Base-by-base conservation (phyloP, 2,113 vertebrate species). In the Telmatochromis brichardi region DNA sequence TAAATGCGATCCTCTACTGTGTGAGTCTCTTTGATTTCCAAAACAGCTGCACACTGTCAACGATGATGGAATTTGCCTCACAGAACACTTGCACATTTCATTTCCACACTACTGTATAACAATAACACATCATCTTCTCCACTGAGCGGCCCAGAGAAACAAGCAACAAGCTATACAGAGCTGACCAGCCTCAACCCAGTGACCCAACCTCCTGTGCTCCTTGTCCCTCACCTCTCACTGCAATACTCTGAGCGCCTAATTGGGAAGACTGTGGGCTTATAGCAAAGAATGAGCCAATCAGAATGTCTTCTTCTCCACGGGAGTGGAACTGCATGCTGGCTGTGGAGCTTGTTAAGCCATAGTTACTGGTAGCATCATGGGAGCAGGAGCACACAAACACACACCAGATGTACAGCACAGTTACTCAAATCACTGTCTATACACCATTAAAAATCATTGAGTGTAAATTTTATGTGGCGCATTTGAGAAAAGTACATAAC, bases 261-360 rank as follows among this genome's bases (percentile, higher is more conserved):
- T 95, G 92, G 93, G 83, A 83, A 85, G 81, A 80, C 85, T 92
- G 89, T 85, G 82, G 84, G 79, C 80, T 93, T 81, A 58, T 80
- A 57, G 65, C 85, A 65, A 81, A 84, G 86, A 86, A 90, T 23
- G 81, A 93, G 86, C 94, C 91, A 94, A 94, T 93, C 90, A 93
- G 91, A 87, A 92, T 85, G 89, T 82, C 81, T 87, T 85, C 86
- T 86, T 92, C 92, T 93, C 92, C 92, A 92, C 90, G 23, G 92
- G 92, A 92, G 90, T 92, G 93, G 89, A 94, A 90, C 93, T 86
- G 88, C 89, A 89, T n/a, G 79, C 93, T 86, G 89, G 84, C 86
- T 93, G 81, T 92, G 86, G 85, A 92, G 93, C 95, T 94, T 94
- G 93, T 94, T 95, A 95, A 85, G 83, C 86, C 84, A 60, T 80